Evolutionary conservation across 2,888 invertebrate species (phyloP).

Genomic region (Lasioglossum leucozonium): DNA sequence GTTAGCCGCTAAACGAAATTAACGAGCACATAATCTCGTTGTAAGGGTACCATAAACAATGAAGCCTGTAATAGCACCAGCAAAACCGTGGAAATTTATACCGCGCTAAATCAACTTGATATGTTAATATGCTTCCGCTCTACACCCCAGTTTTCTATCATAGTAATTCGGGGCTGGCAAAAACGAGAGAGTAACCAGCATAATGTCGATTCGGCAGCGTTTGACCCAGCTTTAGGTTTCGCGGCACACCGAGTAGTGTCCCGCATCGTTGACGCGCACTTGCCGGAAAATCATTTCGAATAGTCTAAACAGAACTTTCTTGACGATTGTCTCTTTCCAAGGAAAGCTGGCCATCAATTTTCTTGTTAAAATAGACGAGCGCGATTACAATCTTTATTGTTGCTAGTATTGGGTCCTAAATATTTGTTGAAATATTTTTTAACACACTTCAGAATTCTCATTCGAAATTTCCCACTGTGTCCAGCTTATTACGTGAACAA

Average conservation of each 20-base stretch:
- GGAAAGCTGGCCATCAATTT: background rate
- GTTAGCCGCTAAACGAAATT: background rate
- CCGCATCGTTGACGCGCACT: conserved; percentile 17
- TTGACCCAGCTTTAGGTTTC: conserved; percentile 27
- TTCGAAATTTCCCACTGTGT: background rate
- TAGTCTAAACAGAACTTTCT: background rate
- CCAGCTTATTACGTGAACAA: background rate
- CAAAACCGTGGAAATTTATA: background rate
- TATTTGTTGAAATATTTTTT: too few relatives aligned
- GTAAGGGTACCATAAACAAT: background rate
- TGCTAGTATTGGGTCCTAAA: background rate
- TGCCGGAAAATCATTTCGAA: conserved; percentile 28
- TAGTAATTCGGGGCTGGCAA: background rate
- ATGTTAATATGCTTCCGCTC: background rate
- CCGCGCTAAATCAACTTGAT: background rate
- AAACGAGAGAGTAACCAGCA: background rate
- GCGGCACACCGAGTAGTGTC: conserved; percentile 8
- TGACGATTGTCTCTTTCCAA: background rate
- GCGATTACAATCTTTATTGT: background rate
- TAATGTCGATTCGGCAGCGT: background rate
- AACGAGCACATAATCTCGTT: background rate
- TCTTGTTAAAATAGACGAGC: background rate
- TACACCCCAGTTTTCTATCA: background rate
- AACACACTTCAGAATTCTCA: too few relatives aligned
- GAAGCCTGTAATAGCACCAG: background rate